phyloP scores from a whole-genome alignment of 2,888 invertebrate species.

The Andrena trimmerana region DNA sequence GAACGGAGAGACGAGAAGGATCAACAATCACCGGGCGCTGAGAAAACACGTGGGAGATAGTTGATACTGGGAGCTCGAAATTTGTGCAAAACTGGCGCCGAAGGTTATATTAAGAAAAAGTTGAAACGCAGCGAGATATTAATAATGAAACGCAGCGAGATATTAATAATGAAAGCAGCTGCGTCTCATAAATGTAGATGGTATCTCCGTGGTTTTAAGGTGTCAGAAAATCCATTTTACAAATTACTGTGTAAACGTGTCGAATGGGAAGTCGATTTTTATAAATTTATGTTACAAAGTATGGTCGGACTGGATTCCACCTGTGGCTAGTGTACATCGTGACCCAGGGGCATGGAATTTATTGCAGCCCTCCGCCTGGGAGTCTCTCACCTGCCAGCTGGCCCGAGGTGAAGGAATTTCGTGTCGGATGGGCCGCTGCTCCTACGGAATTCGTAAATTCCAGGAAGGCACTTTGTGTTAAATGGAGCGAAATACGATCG shows the following conservation, averaged over 20 bases:
- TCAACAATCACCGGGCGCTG: slow-evolving; percentile 26
- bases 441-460: slow-evolving; percentile 44
- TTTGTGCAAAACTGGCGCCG: too few relatives aligned
- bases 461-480: slow-evolving; percentile 23
- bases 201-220: too few relatives aligned
- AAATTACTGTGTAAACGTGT: background rate
- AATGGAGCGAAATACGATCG: slow-evolving; percentile 39
- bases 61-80: background rate
- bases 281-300: background rate
- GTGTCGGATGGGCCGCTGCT: slow-evolving; percentile 24
- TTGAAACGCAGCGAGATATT: too few relatives aligned
- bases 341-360: slow-evolving; percentile 53
- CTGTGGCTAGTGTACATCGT: slow-evolving; percentile 36
- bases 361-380: slow-evolving; percentile 56
- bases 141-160: too few relatives aligned
- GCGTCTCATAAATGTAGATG: too few relatives aligned
- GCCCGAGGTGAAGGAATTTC: slow-evolving; percentile 54
- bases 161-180: too few relatives aligned
- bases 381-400: slow-evolving; percentile 69
- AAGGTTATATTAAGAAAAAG: too few relatives aligned
- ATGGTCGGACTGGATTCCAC: slow-evolving; percentile 23
- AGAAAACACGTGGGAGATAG: slow-evolving; percentile 38
- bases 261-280: background rate
- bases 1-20: slow-evolving; percentile 36
- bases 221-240: background rate